A percentile compares a stretch with the other conserved stretches of the same genome.
Evolutionary conservation across 1,140 invertebrate species (phyloP).

Genomic region (Achroia grisella): DNA sequence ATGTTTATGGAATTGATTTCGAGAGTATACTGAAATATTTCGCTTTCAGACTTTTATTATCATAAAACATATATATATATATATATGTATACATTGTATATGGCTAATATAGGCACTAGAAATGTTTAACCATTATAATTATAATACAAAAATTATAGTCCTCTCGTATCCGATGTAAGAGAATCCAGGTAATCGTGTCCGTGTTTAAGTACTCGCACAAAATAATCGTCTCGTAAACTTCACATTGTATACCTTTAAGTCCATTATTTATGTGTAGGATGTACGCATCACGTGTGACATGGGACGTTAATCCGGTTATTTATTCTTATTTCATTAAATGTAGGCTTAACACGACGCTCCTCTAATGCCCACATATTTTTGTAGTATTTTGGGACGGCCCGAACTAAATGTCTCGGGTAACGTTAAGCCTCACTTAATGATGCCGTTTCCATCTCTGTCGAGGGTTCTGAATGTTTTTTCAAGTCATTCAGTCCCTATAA

Average conservation of each 20-base stretch:
- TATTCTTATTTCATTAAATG: constrained; percentile 48
- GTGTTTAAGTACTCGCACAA: too few relatives aligned
- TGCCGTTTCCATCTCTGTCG: constrained; percentile 25
- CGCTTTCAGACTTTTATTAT: too few relatives aligned
- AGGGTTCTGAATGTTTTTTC: constrained; percentile 6
- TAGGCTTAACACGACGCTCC: constrained; percentile 19
- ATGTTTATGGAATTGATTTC: too few relatives aligned
- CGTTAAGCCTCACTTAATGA: constrained; percentile 36
- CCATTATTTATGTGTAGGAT: constrained; percentile 18
- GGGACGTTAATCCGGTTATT: constrained; percentile 56
- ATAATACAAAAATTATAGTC: too few relatives aligned
- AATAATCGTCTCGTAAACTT: too few relatives aligned
- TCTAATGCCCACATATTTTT: constrained; percentile 35
- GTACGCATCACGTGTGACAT: constrained; percentile 35
- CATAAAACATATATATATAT: too few relatives aligned
- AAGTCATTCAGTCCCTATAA: not conserved
- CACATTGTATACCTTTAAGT: not conserved
- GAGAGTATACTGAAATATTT: too few relatives aligned
- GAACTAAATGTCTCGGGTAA: constrained; percentile 22
- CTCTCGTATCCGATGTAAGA: too few relatives aligned
- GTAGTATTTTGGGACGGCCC: constrained; percentile 31
- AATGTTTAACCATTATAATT: too few relatives aligned
- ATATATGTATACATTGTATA: too few relatives aligned
- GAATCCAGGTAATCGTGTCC: too few relatives aligned
- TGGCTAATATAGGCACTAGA: too few relatives aligned